Conservation (phyloP, 2,113 vertebrate genomes). For the Oxyura jamaicensis region DNA sequence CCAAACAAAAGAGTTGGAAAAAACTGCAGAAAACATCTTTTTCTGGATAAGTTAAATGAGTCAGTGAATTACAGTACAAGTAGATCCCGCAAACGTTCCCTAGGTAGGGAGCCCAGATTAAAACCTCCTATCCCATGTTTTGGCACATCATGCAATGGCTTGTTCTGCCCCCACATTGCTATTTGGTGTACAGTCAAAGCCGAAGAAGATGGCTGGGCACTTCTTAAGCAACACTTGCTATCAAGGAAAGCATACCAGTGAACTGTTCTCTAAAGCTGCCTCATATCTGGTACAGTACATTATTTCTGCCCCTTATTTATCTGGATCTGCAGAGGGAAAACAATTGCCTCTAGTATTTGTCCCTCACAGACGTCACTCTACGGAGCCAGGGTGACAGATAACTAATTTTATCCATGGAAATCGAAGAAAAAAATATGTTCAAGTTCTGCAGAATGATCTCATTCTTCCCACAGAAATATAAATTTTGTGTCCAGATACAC, state of each 20-base stretch:
- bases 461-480: neutral
- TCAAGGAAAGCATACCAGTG: neutral
- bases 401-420: neutral
- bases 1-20: too few relatives aligned
- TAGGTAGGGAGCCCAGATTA: neutral
- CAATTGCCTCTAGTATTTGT: neutral
- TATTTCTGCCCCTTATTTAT: neutral
- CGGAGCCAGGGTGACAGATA: neutral
- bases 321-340: neutral
- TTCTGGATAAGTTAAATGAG: neutral
- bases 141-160: neutral
- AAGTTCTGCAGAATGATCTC: neutral
- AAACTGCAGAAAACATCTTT: neutral
- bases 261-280: neutral
- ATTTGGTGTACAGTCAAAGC: neutral
- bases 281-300: neutral
- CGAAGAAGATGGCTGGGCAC: neutral
- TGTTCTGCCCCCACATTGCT: neutral
- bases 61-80: neutral
- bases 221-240: neutral
- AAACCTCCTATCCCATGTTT: neutral
- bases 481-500: neutral
- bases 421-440: neutral
- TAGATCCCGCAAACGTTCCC: neutral
- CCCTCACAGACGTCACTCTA: neutral